phyloP scores from a whole-genome alignment of 2,113 vertebrate genomes.

The Pachyramphus minor region DNA sequence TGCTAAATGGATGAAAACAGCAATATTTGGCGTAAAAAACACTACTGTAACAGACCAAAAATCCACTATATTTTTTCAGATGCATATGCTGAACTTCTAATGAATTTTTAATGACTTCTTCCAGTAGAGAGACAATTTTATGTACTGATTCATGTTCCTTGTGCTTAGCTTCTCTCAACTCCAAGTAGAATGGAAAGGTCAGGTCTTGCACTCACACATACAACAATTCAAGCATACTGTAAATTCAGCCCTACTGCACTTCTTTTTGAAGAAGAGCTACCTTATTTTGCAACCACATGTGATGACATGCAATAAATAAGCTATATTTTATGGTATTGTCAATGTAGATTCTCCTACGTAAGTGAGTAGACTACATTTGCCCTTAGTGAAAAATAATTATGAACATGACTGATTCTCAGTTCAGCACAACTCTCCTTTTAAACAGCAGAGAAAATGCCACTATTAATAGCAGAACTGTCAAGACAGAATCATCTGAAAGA shows the following conservation, averaged over 20 bases:
- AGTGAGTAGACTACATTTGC: not conserved
- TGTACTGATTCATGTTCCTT: not conserved
- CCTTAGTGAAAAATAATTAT: not conserved
- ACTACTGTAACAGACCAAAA: not conserved
- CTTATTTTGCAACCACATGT: not conserved
- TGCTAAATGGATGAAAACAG: not conserved
- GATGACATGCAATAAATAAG: not conserved
- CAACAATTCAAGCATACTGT: not conserved
- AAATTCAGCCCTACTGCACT: not conserved
- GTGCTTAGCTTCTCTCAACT: not conserved
- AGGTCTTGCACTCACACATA: not conserved
- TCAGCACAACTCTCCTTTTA: constrained; percentile 15
- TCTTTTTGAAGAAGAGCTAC: not conserved
- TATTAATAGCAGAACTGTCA: constrained; percentile 61
- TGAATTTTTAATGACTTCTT: not conserved
- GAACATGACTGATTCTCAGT: constrained; percentile 12
- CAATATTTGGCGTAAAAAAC: not conserved
- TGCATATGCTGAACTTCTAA: not conserved
- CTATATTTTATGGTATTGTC: not conserved
- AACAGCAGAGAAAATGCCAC: constrained; percentile 14
- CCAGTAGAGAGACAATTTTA: not conserved
- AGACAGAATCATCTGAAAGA: constrained; percentile 42
- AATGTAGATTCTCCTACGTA: not conserved
- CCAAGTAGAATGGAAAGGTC: not conserved
- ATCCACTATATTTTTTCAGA: not conserved